Evolutionary conservation across 2,113 vertebrate species (phyloP).

Genomic region (Cyphomyrus plagiostoma): DNA sequence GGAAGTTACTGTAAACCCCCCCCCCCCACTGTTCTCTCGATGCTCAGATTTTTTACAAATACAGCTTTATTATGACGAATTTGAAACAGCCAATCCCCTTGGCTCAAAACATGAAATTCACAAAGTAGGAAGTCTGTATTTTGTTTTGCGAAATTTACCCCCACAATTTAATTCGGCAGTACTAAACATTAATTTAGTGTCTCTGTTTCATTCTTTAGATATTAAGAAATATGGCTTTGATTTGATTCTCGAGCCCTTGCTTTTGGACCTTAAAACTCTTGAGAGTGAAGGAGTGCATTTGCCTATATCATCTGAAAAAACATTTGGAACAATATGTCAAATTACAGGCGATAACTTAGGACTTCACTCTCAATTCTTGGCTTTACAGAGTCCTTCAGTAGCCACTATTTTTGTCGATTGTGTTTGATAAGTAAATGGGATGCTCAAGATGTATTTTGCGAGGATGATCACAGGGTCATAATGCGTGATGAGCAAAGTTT

Average conservation of each 20-base stretch:
- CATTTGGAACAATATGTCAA: background rate
- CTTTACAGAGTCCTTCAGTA: background rate
- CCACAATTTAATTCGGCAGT: background rate
- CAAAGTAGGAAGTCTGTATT: background rate
- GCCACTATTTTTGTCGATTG: background rate
- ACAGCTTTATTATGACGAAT: background rate
- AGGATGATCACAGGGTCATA: background rate
- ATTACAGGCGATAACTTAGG: background rate
- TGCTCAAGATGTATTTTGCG: background rate
- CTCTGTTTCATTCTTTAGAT: too few species aligned
- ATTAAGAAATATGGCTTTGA: too few species aligned
- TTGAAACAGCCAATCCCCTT: background rate
- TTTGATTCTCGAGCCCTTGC: background rate
- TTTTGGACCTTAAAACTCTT: background rate
- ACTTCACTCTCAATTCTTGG: background rate
- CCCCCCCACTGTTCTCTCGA: background rate
- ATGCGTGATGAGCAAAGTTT: background rate
- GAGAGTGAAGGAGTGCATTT: background rate
- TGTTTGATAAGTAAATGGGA: background rate
- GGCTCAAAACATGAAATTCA: background rate
- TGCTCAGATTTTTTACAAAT: background rate
- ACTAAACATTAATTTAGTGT: background rate
- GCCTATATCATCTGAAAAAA: background rate
- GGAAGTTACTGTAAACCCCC: background rate
- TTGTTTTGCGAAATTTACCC: background rate